A percentile compares a stretch with the other conserved stretches of the same genome.
Evolutionary conservation across 2,113 vertebrate species (phyloP).

Genomic region (Eupsittula cactorum): DNA sequence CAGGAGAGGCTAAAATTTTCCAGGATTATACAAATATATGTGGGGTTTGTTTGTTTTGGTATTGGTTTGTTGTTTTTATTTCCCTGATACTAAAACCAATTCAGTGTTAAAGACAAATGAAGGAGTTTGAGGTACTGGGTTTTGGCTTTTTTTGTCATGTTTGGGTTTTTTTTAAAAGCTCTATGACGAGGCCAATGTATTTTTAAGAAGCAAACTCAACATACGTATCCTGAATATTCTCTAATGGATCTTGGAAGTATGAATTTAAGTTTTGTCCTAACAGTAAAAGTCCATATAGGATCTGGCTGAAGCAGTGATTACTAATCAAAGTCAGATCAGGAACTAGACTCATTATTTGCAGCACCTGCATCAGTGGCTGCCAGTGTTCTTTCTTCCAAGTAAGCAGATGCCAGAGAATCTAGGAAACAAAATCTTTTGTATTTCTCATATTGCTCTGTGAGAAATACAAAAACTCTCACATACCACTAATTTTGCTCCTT

Average conservation of each 20-base stretch:
- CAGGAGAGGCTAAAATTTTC: slow-evolving; percentile 53
- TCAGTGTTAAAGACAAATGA: neutral
- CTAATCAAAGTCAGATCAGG: neutral
- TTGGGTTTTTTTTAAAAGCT: neutral
- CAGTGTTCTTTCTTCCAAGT: neutral
- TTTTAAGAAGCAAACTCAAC: neutral
- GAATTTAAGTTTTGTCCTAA: neutral
- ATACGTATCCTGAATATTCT: neutral
- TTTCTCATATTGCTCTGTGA: neutral
- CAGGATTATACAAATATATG: slow-evolving; percentile 50
- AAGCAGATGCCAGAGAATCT: neutral
- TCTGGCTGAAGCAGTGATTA: neutral
- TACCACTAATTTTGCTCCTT: neutral
- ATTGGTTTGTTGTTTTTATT: neutral
- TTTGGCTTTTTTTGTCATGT: neutral
- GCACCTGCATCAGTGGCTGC: neutral
- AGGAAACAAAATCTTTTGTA: neutral
- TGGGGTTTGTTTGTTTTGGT: neutral
- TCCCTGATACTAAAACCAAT: neutral
- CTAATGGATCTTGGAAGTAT: neutral
- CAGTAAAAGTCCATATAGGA: neutral
- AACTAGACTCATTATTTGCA: neutral
- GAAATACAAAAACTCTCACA: neutral
- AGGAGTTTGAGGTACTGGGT: neutral
- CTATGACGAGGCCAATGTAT: neutral